phyloP scores from a whole-genome alignment of 2,888 invertebrate species.

The Ophion slaviceki region DNA sequence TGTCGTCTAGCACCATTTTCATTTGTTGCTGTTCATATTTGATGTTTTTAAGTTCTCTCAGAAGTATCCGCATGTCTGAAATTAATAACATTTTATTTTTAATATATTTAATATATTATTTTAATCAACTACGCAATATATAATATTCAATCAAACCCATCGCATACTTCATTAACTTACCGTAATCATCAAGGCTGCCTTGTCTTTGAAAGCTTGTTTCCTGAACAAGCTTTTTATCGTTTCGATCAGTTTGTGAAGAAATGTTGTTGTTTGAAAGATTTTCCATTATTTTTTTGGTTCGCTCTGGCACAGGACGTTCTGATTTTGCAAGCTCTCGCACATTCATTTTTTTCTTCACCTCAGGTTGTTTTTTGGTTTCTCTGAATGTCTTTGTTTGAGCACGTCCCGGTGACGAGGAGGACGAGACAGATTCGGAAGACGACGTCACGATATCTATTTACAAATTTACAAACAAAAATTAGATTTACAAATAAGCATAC shows the following conservation, averaged over 20 bases:
- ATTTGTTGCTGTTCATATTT: constrained; percentile 24
- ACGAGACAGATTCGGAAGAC: too few species aligned
- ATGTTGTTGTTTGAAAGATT: not conserved
- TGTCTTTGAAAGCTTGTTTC: constrained; percentile 5
- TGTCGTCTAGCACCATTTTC: constrained; percentile 1
- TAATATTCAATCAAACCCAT: constrained; percentile 8
- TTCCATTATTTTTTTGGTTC: not conserved
- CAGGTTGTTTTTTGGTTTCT: too few species aligned
- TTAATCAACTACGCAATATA: not conserved
- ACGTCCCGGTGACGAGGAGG: too few species aligned
- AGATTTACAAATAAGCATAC: too few species aligned
- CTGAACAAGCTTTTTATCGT: not conserved
- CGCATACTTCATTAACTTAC: constrained; percentile 9
- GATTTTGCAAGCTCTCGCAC: too few species aligned
- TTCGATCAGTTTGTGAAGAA: not conserved
- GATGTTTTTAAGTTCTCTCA: not conserved
- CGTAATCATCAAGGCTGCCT: constrained; percentile 4
- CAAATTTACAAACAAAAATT: too few species aligned
- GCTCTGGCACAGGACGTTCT: too few species aligned
- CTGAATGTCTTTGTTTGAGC: not conserved
- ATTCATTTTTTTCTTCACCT: too few species aligned
- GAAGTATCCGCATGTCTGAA: constrained; percentile 20
- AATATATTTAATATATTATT: constrained; percentile 3
- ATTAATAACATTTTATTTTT: constrained; percentile 1
- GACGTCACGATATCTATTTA: too few species aligned